phyloP scores from a whole-genome alignment of 2,113 vertebrate genomes.

The Tor tambroides region DNA sequence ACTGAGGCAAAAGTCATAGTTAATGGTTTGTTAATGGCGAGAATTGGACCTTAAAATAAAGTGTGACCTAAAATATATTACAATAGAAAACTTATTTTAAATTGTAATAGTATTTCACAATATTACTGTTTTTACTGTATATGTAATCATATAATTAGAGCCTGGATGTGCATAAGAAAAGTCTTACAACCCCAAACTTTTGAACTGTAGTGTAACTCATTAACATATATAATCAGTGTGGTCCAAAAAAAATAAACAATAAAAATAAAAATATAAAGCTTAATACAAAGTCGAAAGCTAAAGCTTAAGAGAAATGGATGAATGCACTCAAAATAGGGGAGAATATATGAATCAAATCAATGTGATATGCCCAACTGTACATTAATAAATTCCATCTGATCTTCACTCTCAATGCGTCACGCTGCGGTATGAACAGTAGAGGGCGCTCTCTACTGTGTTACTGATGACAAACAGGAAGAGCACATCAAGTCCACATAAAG shows the following conservation, averaged over 20 bases:
- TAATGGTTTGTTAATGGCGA: too few relatives aligned
- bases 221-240: too few relatives aligned
- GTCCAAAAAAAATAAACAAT: too few relatives aligned
- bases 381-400: neutral
- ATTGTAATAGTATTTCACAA: too few relatives aligned
- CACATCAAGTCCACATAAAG: slow-evolving; percentile 40
- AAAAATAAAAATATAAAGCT: too few relatives aligned
- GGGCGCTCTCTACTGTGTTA: slow-evolving; percentile 51
- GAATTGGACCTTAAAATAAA: too few relatives aligned
- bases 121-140: too few relatives aligned
- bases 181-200: too few relatives aligned
- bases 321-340: neutral
- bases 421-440: slow-evolving; percentile 62
- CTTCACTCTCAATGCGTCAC: neutral
- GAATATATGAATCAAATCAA: neutral
- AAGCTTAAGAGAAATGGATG: neutral
- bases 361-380: neutral
- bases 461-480: slow-evolving; percentile 13
- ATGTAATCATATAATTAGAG: too few relatives aligned
- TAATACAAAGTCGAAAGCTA: neutral
- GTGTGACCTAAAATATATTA: too few relatives aligned
- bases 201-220: neutral
- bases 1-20: too few relatives aligned
- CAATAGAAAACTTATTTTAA: too few relatives aligned
- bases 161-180: neutral